phyloP scores from a whole-genome alignment of 64 coral and sea anemone genomes.

The Porites australiensis region DNA sequence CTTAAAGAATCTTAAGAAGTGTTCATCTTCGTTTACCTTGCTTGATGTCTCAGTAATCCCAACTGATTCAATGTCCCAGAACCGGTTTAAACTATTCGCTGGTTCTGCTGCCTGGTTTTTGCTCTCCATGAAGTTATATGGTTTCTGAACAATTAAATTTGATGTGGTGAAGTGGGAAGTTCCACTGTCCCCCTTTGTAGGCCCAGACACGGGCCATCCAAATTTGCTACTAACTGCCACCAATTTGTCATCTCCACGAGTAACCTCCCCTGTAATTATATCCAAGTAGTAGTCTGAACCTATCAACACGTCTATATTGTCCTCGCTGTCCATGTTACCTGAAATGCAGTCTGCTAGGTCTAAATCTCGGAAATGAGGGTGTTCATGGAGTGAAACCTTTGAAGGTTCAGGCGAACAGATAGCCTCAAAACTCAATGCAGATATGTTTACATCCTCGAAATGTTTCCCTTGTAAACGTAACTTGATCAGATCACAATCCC shows the following conservation, averaged over 20 bases:
- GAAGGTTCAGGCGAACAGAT: slow-evolving; percentile 16
- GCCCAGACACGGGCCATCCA: no score
- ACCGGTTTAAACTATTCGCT: no score
- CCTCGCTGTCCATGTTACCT: background rate
- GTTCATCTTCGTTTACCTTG: background rate
- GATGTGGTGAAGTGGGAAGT: no score
- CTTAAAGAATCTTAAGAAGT: background rate
- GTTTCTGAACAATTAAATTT: no score
- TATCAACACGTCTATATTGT: no score
- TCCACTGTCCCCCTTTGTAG: no score
- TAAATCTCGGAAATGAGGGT: background rate
- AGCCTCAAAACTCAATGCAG: background rate
- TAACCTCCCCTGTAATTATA: background rate
- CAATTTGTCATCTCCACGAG: no score
- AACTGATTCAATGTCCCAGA: background rate
- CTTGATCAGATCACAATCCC: slow-evolving; percentile 5
- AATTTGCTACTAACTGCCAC: no score
- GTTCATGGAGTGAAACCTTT: background rate
- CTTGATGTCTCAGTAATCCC: background rate
- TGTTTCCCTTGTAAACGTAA: background rate
- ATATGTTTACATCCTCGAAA: background rate
- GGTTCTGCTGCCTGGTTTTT: no score
- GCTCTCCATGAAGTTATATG: no score
- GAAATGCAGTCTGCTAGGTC: background rate
- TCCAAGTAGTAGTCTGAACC: background rate